Conservation (phyloP, 1,140 invertebrate species). For the Metopolophium dirhodum region DNA sequence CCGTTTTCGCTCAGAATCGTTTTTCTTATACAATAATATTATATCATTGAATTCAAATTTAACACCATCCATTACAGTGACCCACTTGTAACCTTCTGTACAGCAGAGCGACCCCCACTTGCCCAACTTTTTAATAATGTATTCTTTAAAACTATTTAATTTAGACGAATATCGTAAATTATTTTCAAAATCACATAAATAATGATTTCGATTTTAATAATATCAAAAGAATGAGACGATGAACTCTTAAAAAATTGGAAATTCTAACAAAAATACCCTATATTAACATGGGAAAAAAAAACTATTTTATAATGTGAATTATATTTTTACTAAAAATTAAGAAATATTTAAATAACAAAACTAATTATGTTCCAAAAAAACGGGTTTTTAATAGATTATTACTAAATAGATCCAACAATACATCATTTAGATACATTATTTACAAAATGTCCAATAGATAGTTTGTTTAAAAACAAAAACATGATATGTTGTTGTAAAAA, state of each 20-base stretch:
- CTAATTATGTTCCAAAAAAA: not conserved
- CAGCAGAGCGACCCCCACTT: too few relatives aligned
- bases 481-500: not conserved
- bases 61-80: too few relatives aligned
- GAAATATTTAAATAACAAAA: not conserved
- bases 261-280: not conserved
- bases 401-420: not conserved
- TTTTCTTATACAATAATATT: too few relatives aligned
- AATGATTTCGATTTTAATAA: not conserved
- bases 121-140: too few relatives aligned
- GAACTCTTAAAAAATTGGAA: not conserved
- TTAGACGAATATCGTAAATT: not conserved
- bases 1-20: too few relatives aligned
- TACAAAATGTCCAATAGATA: not conserved
- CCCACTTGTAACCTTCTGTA: too few relatives aligned
- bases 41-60: too few relatives aligned
- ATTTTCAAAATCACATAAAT: not conserved
- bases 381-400: not conserved
- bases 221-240: not conserved
- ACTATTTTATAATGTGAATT: not conserved
- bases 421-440: not conserved
- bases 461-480: not conserved
- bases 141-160: not conserved
- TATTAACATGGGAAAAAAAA: not conserved
- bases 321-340: constrained; percentile 25